A percentile compares a stretch with the other conserved stretches of the same genome.
Evolutionary conservation across 2,888 invertebrate species (phyloP).

Genomic region (Crossocerus cetratus): DNA sequence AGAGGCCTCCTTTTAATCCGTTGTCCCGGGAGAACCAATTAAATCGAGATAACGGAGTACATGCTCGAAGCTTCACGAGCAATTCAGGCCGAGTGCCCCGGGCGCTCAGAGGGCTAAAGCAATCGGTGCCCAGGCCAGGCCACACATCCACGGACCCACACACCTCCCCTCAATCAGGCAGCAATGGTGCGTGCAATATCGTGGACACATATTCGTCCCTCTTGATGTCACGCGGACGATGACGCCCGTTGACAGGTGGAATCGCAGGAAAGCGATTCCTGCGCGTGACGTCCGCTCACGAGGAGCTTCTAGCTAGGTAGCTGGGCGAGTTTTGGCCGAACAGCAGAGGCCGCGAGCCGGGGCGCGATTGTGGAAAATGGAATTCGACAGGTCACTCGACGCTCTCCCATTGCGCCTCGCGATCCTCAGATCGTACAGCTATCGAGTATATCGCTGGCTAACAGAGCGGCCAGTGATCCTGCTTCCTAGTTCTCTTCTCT

Average conservation of each 20-base stretch:
- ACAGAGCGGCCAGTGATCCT: neutral
- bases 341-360: slow-evolving; percentile 27
- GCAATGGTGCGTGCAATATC: slow-evolving; percentile 37
- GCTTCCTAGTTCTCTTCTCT: neutral
- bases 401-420: slow-evolving; percentile 29
- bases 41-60: slow-evolving; percentile 46
- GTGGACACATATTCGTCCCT: slow-evolving; percentile 32
- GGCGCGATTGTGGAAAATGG: slow-evolving; percentile 44
- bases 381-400: slow-evolving; percentile 54
- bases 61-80: slow-evolving; percentile 37
- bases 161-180: neutral
- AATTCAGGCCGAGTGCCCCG: slow-evolving; percentile 20
- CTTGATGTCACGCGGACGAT: slow-evolving; percentile 55
- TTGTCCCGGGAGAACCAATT: slow-evolving; percentile 21
- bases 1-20: neutral
- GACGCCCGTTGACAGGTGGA: slow-evolving; percentile 50
- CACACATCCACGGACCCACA: neutral
- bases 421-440: slow-evolving; percentile 2
- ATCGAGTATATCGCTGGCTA: no score
- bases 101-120: neutral
- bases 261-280: slow-evolving; percentile 57
- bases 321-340: slow-evolving; percentile 43
- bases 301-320: slow-evolving; percentile 26
- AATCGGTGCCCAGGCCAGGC: neutral
- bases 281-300: slow-evolving; percentile 58